Evolutionary conservation across 2,888 invertebrate species (phyloP), one percentile per base, ranked within the genome.

Genomic region (Drosophila robusta): DNA sequence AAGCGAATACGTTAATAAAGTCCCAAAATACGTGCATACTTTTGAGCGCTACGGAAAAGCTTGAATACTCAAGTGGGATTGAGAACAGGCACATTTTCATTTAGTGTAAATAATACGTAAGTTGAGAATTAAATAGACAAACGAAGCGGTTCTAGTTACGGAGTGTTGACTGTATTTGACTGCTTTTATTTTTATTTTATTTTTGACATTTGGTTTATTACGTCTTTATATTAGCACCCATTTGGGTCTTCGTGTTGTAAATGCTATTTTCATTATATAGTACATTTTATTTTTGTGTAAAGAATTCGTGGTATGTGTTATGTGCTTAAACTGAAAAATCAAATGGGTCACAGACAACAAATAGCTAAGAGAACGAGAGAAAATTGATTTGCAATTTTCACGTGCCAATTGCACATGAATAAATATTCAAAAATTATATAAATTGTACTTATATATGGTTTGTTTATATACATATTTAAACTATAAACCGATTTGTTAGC

Each of bases 151-250:
- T n/a, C 42, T 7, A 26, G 22, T 14, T 57, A n/a, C n/a, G 34
- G 38, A 32, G 14, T 44, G 38, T 62, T 49, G 9, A 61, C 64
- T 69, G 32, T 61, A 50, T 41, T 50, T 57, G 51, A 47, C 62
- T 62, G 39, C 14, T 38, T 18, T 24, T 54, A 47, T 41, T 46
- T 75, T 66, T 75, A 18, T 18, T 18, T 18, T 18, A 63, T 72
- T 85, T 87, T 79, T 87, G 83, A 86, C 74, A 86, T 60, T 87
- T 61, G 34, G 62, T 54, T 85, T 77, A 84, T 84, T 84, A 84
- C 89, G 88, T 75, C 64, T 65, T 72, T 79, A 67, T 67, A 73
- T 75, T 11, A 56, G 54, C 24, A 58, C n/a, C 63, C 42, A 50
- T 41, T 51, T 47, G 44, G 16, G n/a, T 36, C 56, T 58, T 57